Conservation (phyloP, 2,113 vertebrate genomes). For the Lagopus leucura region DNA sequence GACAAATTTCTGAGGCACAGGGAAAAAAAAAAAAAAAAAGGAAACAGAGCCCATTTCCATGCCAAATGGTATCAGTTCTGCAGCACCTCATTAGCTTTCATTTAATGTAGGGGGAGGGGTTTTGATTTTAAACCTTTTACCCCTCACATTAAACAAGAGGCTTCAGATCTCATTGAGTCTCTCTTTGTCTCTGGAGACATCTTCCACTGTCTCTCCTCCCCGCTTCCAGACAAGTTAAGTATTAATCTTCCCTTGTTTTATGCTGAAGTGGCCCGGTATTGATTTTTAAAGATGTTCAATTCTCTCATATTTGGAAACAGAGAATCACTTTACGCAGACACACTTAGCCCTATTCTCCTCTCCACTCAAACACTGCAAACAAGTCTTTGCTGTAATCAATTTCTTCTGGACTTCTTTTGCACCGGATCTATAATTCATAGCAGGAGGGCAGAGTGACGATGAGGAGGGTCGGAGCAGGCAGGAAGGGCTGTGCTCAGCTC, state of each 20-base stretch:
- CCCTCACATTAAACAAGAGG: conserved; percentile 34
- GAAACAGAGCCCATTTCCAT: neutral
- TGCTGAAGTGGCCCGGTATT: conserved; percentile 49
- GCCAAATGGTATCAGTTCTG: neutral
- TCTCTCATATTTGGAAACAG: conserved; percentile 45
- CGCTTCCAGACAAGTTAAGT: conserved; percentile 44
- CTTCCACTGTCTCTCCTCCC: neutral
- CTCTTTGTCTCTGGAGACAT: neutral
- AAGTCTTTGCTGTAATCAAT: neutral
- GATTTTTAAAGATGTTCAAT: conserved; percentile 61
- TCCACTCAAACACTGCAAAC: neutral
- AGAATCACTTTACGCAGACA: neutral
- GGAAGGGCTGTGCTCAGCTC: too few relatives aligned
- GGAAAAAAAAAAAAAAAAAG: neutral
- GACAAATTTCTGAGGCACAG: neutral
- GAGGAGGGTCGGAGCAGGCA: neutral
- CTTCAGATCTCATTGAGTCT: conserved; percentile 35
- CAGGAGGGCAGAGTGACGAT: neutral
- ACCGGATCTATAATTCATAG: neutral
- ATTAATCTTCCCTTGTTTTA: conserved; percentile 56
- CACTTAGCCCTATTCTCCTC: neutral
- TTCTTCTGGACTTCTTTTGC: neutral
- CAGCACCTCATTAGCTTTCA: conserved; percentile 32
- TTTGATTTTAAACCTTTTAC: conserved; percentile 47
- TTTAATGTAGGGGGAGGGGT: conserved; percentile 14